These are phyloP conservation scores for Heloderma charlesbogerti DNA, from an alignment of 2,113 vertebrate species.

Conservation along the genomic window DNA sequence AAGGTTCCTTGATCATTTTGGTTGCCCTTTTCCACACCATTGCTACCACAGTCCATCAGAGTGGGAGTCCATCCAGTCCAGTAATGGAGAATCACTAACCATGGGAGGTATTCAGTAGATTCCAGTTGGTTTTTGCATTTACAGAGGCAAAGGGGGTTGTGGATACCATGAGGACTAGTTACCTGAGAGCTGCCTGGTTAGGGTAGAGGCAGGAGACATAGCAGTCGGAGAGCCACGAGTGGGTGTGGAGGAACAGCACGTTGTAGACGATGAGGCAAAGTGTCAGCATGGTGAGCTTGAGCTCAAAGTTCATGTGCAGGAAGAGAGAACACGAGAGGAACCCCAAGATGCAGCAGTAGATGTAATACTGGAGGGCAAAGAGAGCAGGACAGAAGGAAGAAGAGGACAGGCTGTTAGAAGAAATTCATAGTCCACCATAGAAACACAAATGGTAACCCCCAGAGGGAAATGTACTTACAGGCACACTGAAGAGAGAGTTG, in stretches of 20 bases:
- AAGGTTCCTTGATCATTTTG: not conserved
- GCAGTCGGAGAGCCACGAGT: conserved; percentile 76
- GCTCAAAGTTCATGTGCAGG: conserved; percentile 81
- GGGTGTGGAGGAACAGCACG: conserved; percentile 84
- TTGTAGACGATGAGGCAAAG: conserved; percentile 87
- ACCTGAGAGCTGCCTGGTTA: conserved; percentile 28
- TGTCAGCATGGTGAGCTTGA: conserved; percentile 84
- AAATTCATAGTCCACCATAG: not conserved
- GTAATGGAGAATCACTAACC: not conserved
- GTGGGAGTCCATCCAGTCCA: not conserved
- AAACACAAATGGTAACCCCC: not conserved
- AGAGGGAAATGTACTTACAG: conserved; percentile 72
- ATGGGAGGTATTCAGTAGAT: not conserved
- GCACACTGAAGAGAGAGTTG: conserved; percentile 80
- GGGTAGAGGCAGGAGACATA: conserved; percentile 76
- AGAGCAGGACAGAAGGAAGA: accelerated
- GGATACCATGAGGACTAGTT: not conserved
- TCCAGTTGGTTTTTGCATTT: not conserved
- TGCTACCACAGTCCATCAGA: not conserved
- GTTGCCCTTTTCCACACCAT: not conserved
- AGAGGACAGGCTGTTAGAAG: too few relatives aligned
- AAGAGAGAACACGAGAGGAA: conserved; percentile 88
- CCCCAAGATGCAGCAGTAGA: conserved; percentile 88
- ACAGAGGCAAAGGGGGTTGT: not conserved
- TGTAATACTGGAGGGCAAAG: conserved; percentile 82